Conservation (phyloP, 2,113 vertebrate genomes). For the Drymodes brunneopygia region DNA sequence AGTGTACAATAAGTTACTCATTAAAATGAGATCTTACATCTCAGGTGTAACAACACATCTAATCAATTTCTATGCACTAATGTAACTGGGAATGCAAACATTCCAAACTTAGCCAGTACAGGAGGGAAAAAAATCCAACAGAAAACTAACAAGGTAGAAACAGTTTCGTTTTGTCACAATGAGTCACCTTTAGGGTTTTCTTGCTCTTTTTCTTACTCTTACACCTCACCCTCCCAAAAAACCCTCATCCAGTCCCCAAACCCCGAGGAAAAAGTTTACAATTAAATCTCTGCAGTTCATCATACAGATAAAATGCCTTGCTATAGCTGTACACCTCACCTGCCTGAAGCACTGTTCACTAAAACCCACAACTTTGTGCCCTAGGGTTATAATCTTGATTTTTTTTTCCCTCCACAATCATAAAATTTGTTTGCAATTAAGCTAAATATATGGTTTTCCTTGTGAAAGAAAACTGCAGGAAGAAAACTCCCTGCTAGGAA, state of each 20-base stretch:
- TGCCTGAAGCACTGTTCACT: not conserved
- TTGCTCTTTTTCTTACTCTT: not conserved
- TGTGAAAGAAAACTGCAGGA: not conserved
- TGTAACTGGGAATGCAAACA: not conserved
- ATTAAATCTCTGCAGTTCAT: not conserved
- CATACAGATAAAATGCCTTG: not conserved
- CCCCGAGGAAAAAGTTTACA: not conserved
- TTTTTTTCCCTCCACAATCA: not conserved
- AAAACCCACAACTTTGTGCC: rapidly evolving
- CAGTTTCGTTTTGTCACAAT: not conserved
- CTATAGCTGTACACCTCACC: not conserved
- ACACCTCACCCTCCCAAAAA: rapidly evolving
- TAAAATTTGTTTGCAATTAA: not conserved
- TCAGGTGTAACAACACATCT: not conserved
- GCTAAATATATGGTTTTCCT: not conserved
- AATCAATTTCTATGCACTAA: not conserved
- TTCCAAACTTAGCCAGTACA: not conserved
- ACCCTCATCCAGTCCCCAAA: not conserved
- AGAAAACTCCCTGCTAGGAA: not conserved
- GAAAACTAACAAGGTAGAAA: not conserved
- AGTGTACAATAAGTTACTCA: not conserved
- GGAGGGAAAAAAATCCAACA: not conserved
- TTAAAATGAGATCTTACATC: not conserved
- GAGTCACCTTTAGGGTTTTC: not conserved
- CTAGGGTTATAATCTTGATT: not conserved